Conservation (phyloP, 1,140 invertebrate species). For the Apis florea region DNA sequence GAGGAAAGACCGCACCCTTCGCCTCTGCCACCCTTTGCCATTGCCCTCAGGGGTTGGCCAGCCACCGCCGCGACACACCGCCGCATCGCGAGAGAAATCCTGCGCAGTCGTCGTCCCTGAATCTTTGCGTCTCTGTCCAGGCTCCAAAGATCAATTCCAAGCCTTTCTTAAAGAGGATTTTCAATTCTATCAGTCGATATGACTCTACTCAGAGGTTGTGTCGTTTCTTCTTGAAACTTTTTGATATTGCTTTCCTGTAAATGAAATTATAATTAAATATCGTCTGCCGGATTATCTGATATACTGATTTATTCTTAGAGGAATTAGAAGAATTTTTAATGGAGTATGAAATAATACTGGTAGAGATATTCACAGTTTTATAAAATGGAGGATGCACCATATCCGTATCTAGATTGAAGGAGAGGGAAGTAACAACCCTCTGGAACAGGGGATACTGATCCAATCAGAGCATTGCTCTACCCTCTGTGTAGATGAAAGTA, state of each 20-base stretch:
- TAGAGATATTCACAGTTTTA: not conserved
- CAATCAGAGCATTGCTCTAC: constrained; percentile 41
- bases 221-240: not conserved
- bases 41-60: constrained; percentile 39
- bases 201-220: not conserved
- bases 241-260: not conserved
- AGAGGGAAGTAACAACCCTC: not conserved
- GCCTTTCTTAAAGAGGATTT: not conserved
- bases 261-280: too few species aligned
- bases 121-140: constrained; percentile 22
- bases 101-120: constrained; percentile 41
- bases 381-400: constrained; percentile 22
- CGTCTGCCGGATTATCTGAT: too few species aligned
- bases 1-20: constrained; percentile 58
- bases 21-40: constrained; percentile 30
- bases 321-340: not conserved
- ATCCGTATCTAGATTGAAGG: not conserved
- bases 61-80: constrained; percentile 28
- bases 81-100: constrained; percentile 45
- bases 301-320: too few species aligned
- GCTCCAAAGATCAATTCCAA: constrained; percentile 9
- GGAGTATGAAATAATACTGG: not conserved
- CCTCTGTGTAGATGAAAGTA: not conserved
- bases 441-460: constrained; percentile 12
- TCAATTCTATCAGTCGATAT: not conserved